These are phyloP conservation scores for Wiebesia pumilae DNA, from an alignment of 1,140 invertebrate genomes.

Conservation along the genomic window DNA sequence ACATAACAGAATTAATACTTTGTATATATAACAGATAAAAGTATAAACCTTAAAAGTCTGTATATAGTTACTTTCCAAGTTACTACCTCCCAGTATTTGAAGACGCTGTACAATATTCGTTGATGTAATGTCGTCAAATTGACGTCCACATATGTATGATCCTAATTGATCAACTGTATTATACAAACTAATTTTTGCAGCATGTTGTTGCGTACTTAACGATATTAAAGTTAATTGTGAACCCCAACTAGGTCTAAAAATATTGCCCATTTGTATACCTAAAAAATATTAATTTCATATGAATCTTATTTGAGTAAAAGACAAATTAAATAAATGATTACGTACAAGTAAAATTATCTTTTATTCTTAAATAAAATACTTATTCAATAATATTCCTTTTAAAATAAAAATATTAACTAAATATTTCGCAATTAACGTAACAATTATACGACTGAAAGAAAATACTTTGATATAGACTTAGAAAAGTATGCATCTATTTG, in stretches of 20 bases:
- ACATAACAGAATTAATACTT: background rate
- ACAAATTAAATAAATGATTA: no score
- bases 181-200: constrained; percentile 62
- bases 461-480: no score
- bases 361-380: no score
- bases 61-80: constrained; percentile 58
- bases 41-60: constrained; percentile 60
- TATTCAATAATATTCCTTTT: no score
- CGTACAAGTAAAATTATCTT: background rate
- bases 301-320: background rate
- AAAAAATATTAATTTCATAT: background rate
- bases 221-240: constrained; percentile 79
- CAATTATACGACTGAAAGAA: no score
- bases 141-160: constrained; percentile 63
- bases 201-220: constrained; percentile 70
- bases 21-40: background rate
- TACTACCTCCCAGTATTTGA: constrained; percentile 66
- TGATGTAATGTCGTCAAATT: constrained; percentile 63
- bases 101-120: constrained; percentile 70
- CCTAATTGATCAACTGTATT: constrained; percentile 65
- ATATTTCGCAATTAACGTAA: no score
- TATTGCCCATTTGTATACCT: constrained; percentile 78
- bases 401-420: no score
- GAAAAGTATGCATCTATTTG: no score
- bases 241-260: constrained; percentile 85